Base-by-base conservation (phyloP, 2,888 invertebrate genomes). In the Electrophaes corylata region DNA sequence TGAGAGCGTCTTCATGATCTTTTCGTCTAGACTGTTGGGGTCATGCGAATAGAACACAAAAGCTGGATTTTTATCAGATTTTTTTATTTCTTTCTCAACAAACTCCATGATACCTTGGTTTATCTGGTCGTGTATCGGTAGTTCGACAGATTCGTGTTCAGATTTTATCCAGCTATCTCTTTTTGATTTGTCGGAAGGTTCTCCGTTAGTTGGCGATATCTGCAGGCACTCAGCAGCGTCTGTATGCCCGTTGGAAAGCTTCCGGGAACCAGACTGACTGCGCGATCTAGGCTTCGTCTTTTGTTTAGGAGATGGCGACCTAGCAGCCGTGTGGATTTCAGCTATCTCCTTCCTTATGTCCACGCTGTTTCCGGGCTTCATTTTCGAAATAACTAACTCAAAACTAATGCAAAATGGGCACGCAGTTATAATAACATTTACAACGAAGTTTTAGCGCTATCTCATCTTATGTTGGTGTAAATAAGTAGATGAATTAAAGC, bases 91-190 rank as follows among this genome's bases (percentile, higher is more conserved):
- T 61, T 92, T 88, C 66, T 92, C 92, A 16, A 92, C 91, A 71
- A 92, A 92, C 5, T 91, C 92, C 60, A 92, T 66, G 39, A 92
- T 92, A 46, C 89, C 92, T 78, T 89, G 89, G 69, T 92, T 92
- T 47, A 92, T 86, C 75, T 92, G 92, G 55, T 92, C 91, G 65
- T 94, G 94, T 35, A 94, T 94, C 43, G 93, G 93, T 19, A 92
- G 72, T 69, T 94, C 94, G 14, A 93, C 79, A 0, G 93, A 93
- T 62, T 93, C 92, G 54, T 91, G 86, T 67, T 92, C 92, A 0
- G 92, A 91, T 62, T 89, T 86, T 23, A 88, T 84, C 92, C 92
- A 92, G 61, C 81, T 90, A 41, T 91, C 92, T 5, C 88, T 75
- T 71, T 88, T 91, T 0, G 85, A 71, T 65, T 84, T 91, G 3